Percentiles rank a stretch among this genome's conserved stretches.
Conservation (phyloP, 2,113 vertebrate genomes). For the Carettochelys insculpta region DNA sequence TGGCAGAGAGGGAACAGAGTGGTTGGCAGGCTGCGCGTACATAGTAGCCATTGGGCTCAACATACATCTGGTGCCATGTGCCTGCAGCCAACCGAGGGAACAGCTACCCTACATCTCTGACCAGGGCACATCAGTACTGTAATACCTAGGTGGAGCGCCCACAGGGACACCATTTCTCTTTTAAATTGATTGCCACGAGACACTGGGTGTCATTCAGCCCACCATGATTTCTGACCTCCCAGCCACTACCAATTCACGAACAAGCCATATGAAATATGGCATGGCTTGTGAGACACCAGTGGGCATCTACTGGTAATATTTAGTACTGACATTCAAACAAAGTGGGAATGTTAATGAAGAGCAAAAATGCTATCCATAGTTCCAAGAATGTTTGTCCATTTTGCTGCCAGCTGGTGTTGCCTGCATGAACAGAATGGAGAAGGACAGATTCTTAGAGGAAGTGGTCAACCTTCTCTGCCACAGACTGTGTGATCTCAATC, state of each 20-base stretch:
- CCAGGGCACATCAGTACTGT: too few relatives aligned
- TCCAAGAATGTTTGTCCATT: neutral
- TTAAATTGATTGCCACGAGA: neutral
- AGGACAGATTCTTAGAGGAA: neutral
- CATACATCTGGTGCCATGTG: too few relatives aligned
- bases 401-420: neutral
- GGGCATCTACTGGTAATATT: neutral
- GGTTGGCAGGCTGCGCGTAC: too few relatives aligned
- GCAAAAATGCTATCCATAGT: neutral
- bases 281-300: neutral
- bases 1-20: too few relatives aligned
- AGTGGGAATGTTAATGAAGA: neutral
- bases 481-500: neutral
- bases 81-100: too few relatives aligned
- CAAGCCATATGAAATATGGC: neutral
- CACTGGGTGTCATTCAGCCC: neutral
- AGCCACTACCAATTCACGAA: neutral
- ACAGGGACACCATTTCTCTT: neutral
- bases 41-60: too few relatives aligned
- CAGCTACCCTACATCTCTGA: too few relatives aligned
- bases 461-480: neutral
- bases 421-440: neutral
- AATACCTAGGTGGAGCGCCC: too few relatives aligned
- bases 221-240: neutral
- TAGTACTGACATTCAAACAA: neutral